Evolutionary conservation across 2,113 vertebrate genomes (phyloP).

Genomic region (Callocephalon fimbriatum): DNA sequence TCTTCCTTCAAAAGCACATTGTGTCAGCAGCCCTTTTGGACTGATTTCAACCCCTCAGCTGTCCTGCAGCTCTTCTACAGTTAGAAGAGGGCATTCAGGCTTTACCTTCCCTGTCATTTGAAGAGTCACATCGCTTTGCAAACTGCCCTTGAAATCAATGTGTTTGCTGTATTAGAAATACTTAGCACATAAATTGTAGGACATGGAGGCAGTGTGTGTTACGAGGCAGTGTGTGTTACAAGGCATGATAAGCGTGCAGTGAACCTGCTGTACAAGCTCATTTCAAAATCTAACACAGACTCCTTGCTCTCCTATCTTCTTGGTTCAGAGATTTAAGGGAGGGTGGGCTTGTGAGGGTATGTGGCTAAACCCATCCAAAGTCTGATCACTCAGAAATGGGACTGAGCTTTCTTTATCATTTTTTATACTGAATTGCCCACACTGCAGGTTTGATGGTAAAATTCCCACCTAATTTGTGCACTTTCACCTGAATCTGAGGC

Average conservation of each 20-base stretch:
- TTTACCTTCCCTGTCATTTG: constrained; percentile 46
- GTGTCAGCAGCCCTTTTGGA: constrained; percentile 10
- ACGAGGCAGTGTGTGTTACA: neutral
- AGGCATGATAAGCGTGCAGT: neutral
- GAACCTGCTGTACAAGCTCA: constrained; percentile 21
- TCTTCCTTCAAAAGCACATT: neutral
- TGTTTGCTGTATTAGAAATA: neutral
- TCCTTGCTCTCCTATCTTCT: neutral
- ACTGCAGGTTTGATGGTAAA: neutral
- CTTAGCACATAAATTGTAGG: constrained; percentile 41
- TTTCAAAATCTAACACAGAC: neutral
- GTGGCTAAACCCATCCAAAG: neutral
- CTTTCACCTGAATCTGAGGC: neutral
- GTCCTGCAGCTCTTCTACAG: neutral
- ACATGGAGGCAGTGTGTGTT: neutral
- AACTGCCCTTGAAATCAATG: constrained; percentile 56
- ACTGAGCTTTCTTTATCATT: neutral
- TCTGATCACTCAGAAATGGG: neutral
- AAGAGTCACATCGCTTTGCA: constrained; percentile 5
- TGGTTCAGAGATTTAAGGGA: neutral
- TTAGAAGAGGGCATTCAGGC: neutral
- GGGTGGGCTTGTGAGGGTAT: neutral
- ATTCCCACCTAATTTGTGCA: neutral
- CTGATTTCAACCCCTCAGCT: neutral
- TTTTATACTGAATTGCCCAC: neutral